Percentiles rank a stretch among this genome's conserved stretches.
Evolutionary conservation across 2,113 vertebrate genomes (phyloP).

Genomic region (Indri indri): DNA sequence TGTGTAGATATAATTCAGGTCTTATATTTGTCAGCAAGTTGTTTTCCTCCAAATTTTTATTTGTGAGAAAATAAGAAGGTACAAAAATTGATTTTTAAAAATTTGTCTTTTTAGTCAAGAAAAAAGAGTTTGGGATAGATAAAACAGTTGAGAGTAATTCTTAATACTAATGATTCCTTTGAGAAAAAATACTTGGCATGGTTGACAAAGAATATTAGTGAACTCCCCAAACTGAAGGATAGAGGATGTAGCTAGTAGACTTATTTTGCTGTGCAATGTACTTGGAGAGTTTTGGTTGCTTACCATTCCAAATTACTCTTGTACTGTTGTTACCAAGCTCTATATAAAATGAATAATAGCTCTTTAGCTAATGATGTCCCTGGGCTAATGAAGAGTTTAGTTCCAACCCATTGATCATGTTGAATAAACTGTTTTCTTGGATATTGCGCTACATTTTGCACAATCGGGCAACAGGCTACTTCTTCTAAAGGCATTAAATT

Average conservation of each 20-base stretch:
- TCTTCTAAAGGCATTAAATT: slow-evolving; percentile 34
- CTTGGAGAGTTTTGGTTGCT: neutral
- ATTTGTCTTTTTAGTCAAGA: neutral
- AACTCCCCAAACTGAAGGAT: accelerated
- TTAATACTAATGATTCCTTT: neutral
- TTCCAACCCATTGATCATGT: neutral
- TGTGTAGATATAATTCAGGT: neutral
- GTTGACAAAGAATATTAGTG: neutral
- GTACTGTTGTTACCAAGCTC: neutral
- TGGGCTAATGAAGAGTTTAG: neutral
- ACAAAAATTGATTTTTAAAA: neutral
- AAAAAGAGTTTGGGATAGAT: neutral
- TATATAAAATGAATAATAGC: neutral
- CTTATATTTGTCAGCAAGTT: neutral
- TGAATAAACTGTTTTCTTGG: neutral
- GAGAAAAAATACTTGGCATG: neutral
- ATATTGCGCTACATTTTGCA: slow-evolving; percentile 49
- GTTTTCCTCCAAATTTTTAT: neutral
- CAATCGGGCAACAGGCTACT: slow-evolving; percentile 35
- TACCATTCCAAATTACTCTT: neutral
- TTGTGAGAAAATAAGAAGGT: neutral
- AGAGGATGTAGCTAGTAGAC: neutral
- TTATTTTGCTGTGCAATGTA: neutral
- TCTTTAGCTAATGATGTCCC: neutral
- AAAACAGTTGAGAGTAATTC: neutral